phyloP scores from a whole-genome alignment of 2,797 vertebrate genomes.

The Vireo griseus region DNA sequence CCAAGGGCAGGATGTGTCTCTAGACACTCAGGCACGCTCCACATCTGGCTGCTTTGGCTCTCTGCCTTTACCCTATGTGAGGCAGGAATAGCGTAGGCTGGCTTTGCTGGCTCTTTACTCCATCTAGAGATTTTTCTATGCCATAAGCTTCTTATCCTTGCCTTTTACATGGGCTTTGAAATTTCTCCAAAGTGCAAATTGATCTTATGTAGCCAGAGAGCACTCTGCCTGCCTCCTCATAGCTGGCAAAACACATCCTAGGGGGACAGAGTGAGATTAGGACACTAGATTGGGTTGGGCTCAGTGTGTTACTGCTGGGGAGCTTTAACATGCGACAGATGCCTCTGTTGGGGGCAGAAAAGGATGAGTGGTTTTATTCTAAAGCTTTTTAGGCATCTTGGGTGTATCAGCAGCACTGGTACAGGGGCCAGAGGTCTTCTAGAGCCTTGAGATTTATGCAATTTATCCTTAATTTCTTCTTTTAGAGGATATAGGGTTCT shows the following conservation, averaged over 20 bases:
- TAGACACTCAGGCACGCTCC: neutral
- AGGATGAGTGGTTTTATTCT: neutral
- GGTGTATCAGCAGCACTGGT: neutral
- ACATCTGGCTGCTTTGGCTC: neutral
- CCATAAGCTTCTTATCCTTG: neutral
- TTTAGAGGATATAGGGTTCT: neutral
- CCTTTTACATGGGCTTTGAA: neutral
- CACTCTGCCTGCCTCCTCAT: neutral
- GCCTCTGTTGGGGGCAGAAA: neutral
- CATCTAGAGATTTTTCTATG: constrained; percentile 43
- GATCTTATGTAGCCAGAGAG: neutral
- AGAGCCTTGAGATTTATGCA: neutral
- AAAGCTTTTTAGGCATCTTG: neutral
- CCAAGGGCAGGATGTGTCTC: neutral
- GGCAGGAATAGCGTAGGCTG: neutral
- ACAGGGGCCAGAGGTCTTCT: neutral
- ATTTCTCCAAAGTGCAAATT: neutral
- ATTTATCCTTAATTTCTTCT: neutral
- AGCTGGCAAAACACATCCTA: neutral
- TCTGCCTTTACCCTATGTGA: neutral
- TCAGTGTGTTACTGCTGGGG: neutral
- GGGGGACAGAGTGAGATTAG: neutral
- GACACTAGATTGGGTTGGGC: neutral
- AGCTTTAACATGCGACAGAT: neutral
- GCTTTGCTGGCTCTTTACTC: constrained; percentile 13